A percentile compares a stretch with the other conserved stretches of the same genome.
Evolutionary conservation across 2,888 invertebrate species (phyloP).

Genomic region (Periphyllus acericola): DNA sequence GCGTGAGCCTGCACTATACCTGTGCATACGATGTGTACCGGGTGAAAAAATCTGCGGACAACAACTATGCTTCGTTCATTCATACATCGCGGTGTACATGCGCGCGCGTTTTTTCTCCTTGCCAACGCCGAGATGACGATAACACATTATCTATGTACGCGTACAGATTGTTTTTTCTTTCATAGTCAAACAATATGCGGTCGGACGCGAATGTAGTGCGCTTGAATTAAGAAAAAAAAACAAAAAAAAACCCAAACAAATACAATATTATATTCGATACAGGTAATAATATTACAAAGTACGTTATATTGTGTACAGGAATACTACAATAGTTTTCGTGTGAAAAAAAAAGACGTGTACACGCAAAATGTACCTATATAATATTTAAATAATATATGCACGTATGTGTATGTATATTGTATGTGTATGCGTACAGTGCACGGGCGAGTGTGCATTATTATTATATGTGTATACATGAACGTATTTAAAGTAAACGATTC

Average conservation of each 20-base stretch:
- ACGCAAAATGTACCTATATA: neutral
- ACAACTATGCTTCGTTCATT: neutral
- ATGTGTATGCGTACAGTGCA: neutral
- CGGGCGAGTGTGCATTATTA: neutral
- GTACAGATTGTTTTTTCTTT: neutral
- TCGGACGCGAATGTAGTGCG: neutral
- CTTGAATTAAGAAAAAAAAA: neutral
- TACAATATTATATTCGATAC: neutral
- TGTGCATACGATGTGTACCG: too few species aligned
- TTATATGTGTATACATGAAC: neutral
- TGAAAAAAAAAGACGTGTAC: neutral
- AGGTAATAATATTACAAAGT: neutral
- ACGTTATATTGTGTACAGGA: too few species aligned
- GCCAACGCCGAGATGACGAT: neutral
- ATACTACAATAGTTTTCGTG: neutral
- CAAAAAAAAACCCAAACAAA: neutral
- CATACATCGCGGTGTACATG: neutral
- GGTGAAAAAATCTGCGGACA: neutral
- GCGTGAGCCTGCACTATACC: too few species aligned
- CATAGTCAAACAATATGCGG: too few species aligned
- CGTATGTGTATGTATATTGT: too few species aligned
- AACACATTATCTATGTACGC: neutral
- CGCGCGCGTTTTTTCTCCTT: neutral
- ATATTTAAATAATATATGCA: too few species aligned
- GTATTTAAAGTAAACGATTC: conserved; percentile 18